Base-by-base conservation (phyloP, 2,113 vertebrate species). In the Lanius ludovicianus region DNA sequence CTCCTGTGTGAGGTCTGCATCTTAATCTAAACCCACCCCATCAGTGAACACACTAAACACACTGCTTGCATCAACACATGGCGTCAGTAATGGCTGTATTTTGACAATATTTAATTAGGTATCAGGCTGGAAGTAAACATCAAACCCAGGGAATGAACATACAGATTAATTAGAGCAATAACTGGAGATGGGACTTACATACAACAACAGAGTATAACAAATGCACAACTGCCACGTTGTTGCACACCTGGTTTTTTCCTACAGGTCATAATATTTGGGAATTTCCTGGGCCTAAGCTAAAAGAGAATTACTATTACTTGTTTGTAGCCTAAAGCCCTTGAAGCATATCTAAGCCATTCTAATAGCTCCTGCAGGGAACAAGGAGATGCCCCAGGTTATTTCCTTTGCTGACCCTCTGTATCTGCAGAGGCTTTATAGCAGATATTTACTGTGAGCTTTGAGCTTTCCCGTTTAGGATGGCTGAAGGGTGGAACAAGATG, bases 31-130 rank as follows among this genome's bases (percentile, higher is more conserved):
- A 64, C n/a, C 42, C 74, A 83, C 39, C n/a, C 77, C 79, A 46
- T 57, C 71, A 82, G 33, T 7, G 14, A 90, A 35, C 20, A 87
- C 57, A 35, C 33, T 82, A 60, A 92, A 60, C 15, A 18, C 27
- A 44, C 65, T 12, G 31, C 46, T 85, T 60, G 30, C 37, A 57
- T 76, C 56, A 89, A 69, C 70, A 85, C 41, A 39, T 33, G 49
- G 33, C 77, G 87, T 33, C 77, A 44, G 49, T 46, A 82, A 82
- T 46, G 49, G 49, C 21, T 96, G 76, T 93, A 89, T 96, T 96
- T 91, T 95, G 91, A 83, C 67, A 74, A 62, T 84, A 79, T 87
- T 87, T 94, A 84, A 94, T 78, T 82, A 60, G 25, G 11, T 83
- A 47, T 82, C 84, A 69, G 83, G 49, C 53, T 76, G 22, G 70